Evolutionary conservation across 2,888 invertebrate genomes (phyloP).

Genomic region (Trilocha varians): DNA sequence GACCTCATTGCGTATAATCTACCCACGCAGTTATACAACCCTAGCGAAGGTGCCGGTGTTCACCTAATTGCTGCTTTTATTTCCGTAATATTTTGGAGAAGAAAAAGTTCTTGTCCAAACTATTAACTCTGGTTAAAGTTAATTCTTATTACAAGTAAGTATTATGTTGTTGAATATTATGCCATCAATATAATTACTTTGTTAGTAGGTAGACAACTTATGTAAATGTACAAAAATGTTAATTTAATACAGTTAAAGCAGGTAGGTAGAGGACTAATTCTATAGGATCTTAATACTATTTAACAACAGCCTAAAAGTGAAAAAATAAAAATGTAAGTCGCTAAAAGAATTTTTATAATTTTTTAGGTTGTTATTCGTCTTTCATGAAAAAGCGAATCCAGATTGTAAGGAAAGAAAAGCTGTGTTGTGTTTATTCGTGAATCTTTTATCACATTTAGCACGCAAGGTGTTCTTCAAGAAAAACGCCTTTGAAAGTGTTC

Average conservation of each 20-base stretch:
- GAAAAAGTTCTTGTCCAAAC: too few relatives aligned
- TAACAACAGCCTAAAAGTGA: too few relatives aligned
- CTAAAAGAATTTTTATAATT: not conserved
- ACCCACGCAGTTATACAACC: not conserved
- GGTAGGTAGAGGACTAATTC: too few relatives aligned
- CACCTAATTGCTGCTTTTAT: not conserved
- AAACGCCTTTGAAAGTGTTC: constrained; percentile 23
- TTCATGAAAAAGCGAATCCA: not conserved
- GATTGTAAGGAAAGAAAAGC: not conserved
- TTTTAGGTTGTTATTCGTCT: not conserved
- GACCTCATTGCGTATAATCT: not conserved
- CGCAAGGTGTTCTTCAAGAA: constrained; percentile 4
- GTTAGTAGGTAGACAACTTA: too few relatives aligned
- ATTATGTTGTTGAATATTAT: too few relatives aligned
- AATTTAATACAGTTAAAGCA: too few relatives aligned
- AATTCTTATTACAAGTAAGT: too few relatives aligned
- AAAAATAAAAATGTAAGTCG: not conserved
- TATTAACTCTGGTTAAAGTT: too few relatives aligned
- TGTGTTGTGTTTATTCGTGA: not conserved
- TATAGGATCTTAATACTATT: too few relatives aligned
- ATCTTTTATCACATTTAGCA: constrained; percentile 3
- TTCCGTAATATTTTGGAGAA: not conserved
- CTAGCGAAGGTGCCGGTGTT: not conserved
- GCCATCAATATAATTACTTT: too few relatives aligned
- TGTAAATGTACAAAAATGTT: too few relatives aligned